Conservation (phyloP, 2,113 vertebrate genomes). For the Microtus oregoni region DNA sequence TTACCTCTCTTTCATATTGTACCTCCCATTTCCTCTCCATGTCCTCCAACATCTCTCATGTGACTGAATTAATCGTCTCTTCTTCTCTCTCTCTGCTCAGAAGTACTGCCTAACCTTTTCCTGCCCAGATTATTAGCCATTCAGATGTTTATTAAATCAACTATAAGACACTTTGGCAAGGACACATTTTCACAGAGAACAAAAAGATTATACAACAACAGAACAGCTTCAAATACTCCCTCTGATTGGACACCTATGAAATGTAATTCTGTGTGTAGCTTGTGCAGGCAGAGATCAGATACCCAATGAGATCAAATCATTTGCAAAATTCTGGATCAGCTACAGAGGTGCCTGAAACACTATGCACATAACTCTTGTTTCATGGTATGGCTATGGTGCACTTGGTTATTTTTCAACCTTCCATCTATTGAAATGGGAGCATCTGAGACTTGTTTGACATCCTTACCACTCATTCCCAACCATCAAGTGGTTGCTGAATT, state of each 20-base stretch:
- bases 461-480: not conserved
- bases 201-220: not conserved
- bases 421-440: not conserved
- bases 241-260: not conserved
- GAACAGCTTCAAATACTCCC: not conserved
- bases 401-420: not conserved
- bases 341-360: not conserved
- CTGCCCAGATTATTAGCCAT: not conserved
- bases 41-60: not conserved
- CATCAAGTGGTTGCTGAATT: not conserved
- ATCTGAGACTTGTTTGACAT: slow-evolving; percentile 7
- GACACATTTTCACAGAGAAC: not conserved
- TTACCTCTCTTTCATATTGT: not conserved
- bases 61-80: not conserved
- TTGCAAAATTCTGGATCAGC: not conserved
- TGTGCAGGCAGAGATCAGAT: not conserved
- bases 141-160: not conserved
- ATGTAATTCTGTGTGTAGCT: not conserved
- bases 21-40: not conserved
- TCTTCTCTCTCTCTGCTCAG: not conserved
- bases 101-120: not conserved
- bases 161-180: not conserved
- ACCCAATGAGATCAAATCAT: not conserved
- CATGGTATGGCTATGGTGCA: not conserved
- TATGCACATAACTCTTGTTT: not conserved